phyloP scores from a whole-genome alignment of 2,888 invertebrate species.

The Drosophila falleni region DNA sequence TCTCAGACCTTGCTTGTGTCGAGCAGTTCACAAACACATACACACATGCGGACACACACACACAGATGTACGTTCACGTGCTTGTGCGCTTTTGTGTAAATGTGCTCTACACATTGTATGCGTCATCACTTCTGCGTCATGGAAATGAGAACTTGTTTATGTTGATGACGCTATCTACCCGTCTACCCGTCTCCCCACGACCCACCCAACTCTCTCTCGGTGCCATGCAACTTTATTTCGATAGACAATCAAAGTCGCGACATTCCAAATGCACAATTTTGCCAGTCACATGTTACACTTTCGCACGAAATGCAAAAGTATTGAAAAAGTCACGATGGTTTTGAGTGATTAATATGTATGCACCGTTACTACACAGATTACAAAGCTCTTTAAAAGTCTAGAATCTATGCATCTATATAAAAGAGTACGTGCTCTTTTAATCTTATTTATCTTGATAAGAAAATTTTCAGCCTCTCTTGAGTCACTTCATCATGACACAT shows the following conservation, averaged over 20 bases:
- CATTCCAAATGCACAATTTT: conserved; percentile 40
- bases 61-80: conserved; percentile 2
- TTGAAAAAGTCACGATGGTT: conserved; percentile 24
- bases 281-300: conserved; percentile 48
- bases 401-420: background rate
- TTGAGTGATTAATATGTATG: conserved; percentile 12
- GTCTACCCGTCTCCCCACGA: background rate
- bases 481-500: conserved; percentile 14
- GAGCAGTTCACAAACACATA: conserved; percentile 12
- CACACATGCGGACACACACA: background rate
- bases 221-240: conserved; percentile 9
- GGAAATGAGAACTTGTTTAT: conserved; percentile 54
- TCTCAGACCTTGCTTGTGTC: conserved; percentile 49
- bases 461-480: conserved; percentile 10
- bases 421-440: conserved; percentile 9
- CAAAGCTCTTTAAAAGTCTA: conserved; percentile 11
- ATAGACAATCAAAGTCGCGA: conserved; percentile 31
- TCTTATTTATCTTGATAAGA: conserved; percentile 16
- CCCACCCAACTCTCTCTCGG: background rate
- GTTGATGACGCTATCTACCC: conserved; percentile 50
- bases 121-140: conserved; percentile 72
- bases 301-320: conserved; percentile 47
- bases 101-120: conserved; percentile 38
- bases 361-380: conserved; percentile 5
- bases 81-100: conserved; percentile 7